Percentiles rank a stretch among this genome's conserved stretches.
Evolutionary conservation across 2,797 vertebrate genomes (phyloP).

Genomic region (Macropus fuliginosus): DNA sequence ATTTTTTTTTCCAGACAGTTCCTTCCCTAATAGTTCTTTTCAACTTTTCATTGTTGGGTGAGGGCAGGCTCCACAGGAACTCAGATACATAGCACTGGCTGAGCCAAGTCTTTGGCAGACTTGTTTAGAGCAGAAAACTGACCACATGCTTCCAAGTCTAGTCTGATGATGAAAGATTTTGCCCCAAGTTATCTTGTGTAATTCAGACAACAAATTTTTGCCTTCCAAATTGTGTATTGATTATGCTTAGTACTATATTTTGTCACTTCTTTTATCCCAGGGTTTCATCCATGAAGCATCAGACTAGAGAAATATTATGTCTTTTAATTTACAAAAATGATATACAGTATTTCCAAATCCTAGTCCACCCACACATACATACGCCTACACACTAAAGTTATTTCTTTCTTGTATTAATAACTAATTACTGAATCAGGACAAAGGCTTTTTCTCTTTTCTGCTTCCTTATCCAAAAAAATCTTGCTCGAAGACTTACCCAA

Average conservation of each 20-base stretch:
- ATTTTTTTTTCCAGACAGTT: neutral
- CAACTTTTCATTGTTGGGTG: neutral
- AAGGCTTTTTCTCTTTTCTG: neutral
- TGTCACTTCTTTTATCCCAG: neutral
- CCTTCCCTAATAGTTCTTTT: neutral
- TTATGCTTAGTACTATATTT: neutral
- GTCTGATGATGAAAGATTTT: neutral
- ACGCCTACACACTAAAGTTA: neutral
- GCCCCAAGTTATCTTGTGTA: neutral
- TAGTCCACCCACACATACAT: neutral
- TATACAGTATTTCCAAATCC: neutral
- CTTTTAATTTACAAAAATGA: neutral
- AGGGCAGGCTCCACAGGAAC: neutral
- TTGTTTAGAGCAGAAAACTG: neutral
- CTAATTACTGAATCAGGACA: neutral
- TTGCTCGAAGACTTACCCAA: neutral
- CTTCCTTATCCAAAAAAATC: neutral
- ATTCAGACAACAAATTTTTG: neutral
- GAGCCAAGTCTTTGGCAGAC: neutral
- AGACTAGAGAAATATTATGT: neutral
- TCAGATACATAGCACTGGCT: neutral
- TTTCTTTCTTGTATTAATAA: neutral
- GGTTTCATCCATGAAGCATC: neutral
- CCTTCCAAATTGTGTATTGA: neutral
- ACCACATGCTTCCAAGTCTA: neutral